Evolutionary conservation across 2,113 vertebrate genomes (phyloP), one percentile per base, ranked within the genome.

Genomic region (Nesogale talazaci): DNA sequence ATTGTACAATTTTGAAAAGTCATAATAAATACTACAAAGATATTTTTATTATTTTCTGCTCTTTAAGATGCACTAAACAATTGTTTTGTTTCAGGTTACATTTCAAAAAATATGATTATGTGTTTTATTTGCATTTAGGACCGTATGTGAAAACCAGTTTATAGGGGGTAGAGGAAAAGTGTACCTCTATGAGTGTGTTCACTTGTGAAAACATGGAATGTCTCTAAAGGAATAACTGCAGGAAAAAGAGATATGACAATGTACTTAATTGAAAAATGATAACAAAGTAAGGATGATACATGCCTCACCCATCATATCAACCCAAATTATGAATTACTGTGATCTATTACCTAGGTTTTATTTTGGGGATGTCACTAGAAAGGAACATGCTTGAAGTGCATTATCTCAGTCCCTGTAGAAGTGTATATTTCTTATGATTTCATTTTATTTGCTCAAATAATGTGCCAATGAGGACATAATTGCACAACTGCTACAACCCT

Each of bases 1-100:
- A 20, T 75, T 16, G 72, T 89, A 77, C 80, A 38, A 86, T 90
- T 93, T 88, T 83, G 19, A n/a, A 72, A 92, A 95, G 90, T 19
- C 52, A 4, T 70, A 90, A 81, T 42, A 11, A 31, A 76, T 90
- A n/a, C 63, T 80, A 78, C 81, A 79, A 91, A 90, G 83, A 46
- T 42, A 78, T 36, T n/a, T 74, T 61, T 78, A 31, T 87, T 9
- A n/a, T 82, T 61, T 88, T 91, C 8, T 87, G 40, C 19, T 93
- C 59, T 56, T 40, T 74, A 3, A 31, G 40, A 79, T 38, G 2
- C 27, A 92, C 89, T 83, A 79, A 92, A 88, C 2, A 80, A 78
- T 93, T 90, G 23, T 91, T 92, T 90, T 29, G 61, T 86, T 93
- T 90, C 78, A 75, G 4, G 23, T 83, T 63, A 81, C 27, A 57